phyloP scores from a whole-genome alignment of 2,797 vertebrate genomes.

The Darevskia mixta region DNA sequence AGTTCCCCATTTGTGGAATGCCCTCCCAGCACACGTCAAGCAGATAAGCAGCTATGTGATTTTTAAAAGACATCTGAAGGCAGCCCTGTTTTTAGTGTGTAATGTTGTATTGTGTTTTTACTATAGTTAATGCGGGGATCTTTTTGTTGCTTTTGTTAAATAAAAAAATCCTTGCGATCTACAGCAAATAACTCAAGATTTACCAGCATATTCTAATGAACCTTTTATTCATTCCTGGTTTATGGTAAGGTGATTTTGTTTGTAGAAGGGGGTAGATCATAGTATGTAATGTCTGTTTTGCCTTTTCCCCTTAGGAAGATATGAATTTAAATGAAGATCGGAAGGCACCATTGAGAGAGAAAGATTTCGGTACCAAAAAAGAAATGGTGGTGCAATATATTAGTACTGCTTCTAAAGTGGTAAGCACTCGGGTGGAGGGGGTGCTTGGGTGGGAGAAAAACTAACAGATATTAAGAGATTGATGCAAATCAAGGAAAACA shows the following conservation, averaged over 20 bases:
- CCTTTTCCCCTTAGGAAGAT: conserved; percentile 88
- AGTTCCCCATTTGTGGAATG: no score
- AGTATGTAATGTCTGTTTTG: not conserved
- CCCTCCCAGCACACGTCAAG: no score
- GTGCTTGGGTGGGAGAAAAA: not conserved
- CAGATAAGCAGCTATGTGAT: no score
- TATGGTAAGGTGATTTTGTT: not conserved
- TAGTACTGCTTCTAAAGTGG: conserved; percentile 91
- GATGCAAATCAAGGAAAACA: not conserved
- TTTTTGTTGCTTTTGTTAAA: no score
- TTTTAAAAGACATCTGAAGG: no score
- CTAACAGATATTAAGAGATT: not conserved
- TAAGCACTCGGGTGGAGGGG: conserved; percentile 77
- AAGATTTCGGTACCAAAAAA: conserved; percentile 93
- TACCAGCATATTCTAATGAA: no score
- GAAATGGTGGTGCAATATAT: conserved; percentile 99
- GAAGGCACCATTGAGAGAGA: conserved; percentile 94
- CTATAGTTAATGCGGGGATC: no score
- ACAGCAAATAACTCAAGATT: no score
- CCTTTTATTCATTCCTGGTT: no score
- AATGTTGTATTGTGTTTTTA: no score
- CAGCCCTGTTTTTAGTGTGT: no score
- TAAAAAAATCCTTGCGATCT: no score
- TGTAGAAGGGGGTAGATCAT: not conserved
- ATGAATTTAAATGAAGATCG: conserved; percentile 99